Conservation (phyloP, 2,113 vertebrate genomes). For the Spermophilus dauricus region DNA sequence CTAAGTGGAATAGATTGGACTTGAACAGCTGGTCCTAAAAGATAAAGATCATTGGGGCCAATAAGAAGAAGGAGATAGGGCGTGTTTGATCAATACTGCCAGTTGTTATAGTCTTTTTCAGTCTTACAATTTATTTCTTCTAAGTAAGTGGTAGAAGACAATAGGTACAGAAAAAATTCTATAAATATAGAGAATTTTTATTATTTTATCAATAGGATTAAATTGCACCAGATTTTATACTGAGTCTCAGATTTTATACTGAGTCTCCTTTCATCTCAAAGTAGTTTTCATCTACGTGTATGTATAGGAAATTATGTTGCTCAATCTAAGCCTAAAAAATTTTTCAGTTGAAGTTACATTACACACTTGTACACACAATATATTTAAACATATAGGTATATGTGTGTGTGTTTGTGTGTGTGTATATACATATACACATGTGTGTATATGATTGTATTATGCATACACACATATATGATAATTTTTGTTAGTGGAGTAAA, state of each 20-base stretch:
- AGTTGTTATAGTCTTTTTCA: background rate
- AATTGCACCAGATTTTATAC: background rate
- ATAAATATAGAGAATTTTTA: background rate
- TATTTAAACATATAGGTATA: background rate
- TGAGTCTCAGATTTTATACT: background rate
- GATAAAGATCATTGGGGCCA: background rate
- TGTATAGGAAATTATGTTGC: background rate
- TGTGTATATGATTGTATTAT: too few relatives aligned
- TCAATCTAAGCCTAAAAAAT: background rate
- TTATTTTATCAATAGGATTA: background rate
- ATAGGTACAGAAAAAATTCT: background rate
- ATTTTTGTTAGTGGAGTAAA: background rate
- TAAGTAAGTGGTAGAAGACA: background rate
- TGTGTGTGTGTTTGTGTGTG: too few relatives aligned
- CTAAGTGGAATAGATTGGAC: slow-evolving; percentile 10
- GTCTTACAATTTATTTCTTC: background rate
- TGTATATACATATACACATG: too few relatives aligned
- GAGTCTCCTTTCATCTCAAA: background rate
- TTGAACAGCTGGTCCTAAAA: background rate
- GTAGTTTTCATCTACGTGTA: background rate
- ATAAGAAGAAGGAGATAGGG: background rate
- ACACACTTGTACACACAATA: background rate
- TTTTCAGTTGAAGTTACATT: background rate
- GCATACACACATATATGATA: background rate
- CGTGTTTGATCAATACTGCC: background rate